Base-by-base conservation (phyloP, 2,888 invertebrate species). In the Euplexia lucipara region DNA sequence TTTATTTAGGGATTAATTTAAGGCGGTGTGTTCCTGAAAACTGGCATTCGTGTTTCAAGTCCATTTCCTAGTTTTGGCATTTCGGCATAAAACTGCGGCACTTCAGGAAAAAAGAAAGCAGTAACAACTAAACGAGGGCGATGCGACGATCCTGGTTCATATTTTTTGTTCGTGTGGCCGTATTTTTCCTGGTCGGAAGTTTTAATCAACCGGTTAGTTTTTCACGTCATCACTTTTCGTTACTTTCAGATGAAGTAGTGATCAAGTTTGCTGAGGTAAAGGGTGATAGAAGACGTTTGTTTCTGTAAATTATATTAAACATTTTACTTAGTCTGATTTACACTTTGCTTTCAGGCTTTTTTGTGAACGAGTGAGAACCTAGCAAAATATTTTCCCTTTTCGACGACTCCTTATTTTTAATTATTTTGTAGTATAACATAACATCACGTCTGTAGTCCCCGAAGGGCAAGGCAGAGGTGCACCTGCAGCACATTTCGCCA, bases 141-240 rank as follows among this genome's bases (percentile, higher is more conserved):
- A 32, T 12, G 57, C 26, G 32, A 49, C 37, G 1, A 6, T 41
- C 2, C 22, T 20, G 20, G 49, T 45, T 37, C 10, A 26, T 30
- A 32, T 32, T 45, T 72, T 62, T 72, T 68, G 49, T 58, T 58
- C 47, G 8, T 44, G 9, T 16, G 20, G 32, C n/a, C n/a, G n/a
- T 49, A 8, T 65, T 34, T 12, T 49, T 52, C 16, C 44, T 35
- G 42, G 39, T 68, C 18, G 30, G n/a, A 62, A 51, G 32, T 68
- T 71, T 72, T 68, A 72, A 72, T 72, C 49, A 72, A 49, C 35
- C 26, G 34, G 56, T 37, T 9, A 26, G 44, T 44, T 72, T 57
- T 72, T 54, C 62, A 32, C n/a, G 2, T 39, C 18, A 34, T 39
- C 22, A 18, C 1, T 39, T 47, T 67, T 67, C 26, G 20, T 67